phyloP scores from a whole-genome alignment of 2,113 vertebrate genomes.

The Ptyas mucosa region DNA sequence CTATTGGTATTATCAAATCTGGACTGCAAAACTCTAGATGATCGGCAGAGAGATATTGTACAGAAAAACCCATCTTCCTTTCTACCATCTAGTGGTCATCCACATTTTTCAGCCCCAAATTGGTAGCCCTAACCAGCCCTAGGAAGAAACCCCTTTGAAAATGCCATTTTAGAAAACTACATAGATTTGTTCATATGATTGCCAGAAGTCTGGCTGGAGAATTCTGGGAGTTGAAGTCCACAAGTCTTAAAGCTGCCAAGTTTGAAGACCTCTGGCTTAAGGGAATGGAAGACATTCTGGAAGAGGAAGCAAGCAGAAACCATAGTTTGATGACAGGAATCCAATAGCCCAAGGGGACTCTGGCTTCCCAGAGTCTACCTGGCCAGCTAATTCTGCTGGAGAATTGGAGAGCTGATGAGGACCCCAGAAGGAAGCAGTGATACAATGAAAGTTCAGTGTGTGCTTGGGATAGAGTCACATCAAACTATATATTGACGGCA shows the following conservation, averaged over 20 bases:
- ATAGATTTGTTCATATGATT: not conserved
- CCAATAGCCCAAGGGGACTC: not conserved
- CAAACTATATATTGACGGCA: not conserved
- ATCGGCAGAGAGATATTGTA: not conserved
- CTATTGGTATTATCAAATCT: not conserved
- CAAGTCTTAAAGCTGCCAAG: no score
- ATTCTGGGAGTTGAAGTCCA: no score
- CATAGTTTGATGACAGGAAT: not conserved
- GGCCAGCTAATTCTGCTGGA: not conserved
- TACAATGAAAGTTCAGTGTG: not conserved
- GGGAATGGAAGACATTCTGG: not conserved
- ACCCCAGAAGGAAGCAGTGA: not conserved
- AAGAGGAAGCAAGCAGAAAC: not conserved
- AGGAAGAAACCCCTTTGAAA: not conserved
- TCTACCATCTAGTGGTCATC: not conserved
- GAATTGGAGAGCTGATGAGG: not conserved
- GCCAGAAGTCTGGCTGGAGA: not conserved
- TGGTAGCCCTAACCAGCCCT: not conserved
- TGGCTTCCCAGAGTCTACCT: not conserved
- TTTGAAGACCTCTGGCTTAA: no score
- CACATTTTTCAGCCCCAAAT: not conserved
- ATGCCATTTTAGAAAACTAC: not conserved
- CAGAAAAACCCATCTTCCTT: not conserved
- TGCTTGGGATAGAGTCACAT: not conserved
- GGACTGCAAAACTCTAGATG: not conserved